phyloP scores from a whole-genome alignment of 2,888 invertebrate species.

The Phlogophora meticulosa region DNA sequence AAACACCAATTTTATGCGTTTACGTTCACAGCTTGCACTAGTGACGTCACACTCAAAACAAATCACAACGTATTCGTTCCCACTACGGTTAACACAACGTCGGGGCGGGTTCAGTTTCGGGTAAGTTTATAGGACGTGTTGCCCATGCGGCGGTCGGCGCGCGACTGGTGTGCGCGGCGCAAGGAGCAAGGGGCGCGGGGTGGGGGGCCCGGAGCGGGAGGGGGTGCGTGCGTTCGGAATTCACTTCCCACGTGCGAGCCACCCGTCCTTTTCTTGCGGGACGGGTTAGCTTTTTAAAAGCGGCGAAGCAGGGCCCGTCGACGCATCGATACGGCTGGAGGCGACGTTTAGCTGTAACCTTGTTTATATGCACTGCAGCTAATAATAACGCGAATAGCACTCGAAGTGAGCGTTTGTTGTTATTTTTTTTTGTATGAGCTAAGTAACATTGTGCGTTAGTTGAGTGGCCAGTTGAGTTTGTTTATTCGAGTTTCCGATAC shows the following conservation, averaged over 20 bases:
- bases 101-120: conserved; percentile 59
- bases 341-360: conserved; percentile 87
- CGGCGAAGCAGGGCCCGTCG: conserved; percentile 80
- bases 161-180: conserved; percentile 88
- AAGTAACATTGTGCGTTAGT: conserved; percentile 74
- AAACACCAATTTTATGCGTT: conserved; percentile 82
- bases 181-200: conserved; percentile 74
- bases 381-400: conserved; percentile 89
- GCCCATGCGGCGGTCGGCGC: conserved; percentile 88
- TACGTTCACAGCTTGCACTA: conserved; percentile 83
- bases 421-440: conserved; percentile 78
- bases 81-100: conserved; percentile 84
- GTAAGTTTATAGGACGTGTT: conserved; percentile 71
- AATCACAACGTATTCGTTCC: conserved; percentile 87
- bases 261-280: conserved; percentile 88
- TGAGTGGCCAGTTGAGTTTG: conserved; percentile 81
- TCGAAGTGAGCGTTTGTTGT: conserved; percentile 81
- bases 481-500: conserved; percentile 77
- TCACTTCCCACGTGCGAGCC: conserved; percentile 89
- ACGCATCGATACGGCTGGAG: conserved; percentile 88
- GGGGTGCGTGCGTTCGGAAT: conserved; percentile 91
- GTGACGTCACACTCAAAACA: conserved; percentile 87
- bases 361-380: conserved; percentile 89
- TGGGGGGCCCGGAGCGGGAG: conserved; percentile 70
- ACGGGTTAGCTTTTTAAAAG: conserved; percentile 90